Conservation (phyloP, 2,888 invertebrate species). For the Thereva nobilitata region DNA sequence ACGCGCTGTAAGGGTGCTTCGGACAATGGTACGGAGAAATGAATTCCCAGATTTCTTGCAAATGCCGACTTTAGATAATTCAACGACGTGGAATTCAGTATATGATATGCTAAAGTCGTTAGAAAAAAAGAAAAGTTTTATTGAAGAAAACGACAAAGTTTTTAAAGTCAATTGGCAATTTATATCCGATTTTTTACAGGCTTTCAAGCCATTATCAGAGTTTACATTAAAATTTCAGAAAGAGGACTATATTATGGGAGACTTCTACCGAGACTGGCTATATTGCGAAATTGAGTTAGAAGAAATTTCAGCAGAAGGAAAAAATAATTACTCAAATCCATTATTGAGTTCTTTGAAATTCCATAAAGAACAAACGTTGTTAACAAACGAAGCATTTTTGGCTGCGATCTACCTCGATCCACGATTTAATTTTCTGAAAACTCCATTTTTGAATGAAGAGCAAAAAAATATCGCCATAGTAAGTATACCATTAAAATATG, state of each 20-base stretch:
- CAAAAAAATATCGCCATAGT: no score
- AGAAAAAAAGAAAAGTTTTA: neutral
- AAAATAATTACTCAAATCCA: no score
- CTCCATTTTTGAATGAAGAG: neutral
- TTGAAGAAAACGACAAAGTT: neutral
- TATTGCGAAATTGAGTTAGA: constrained; percentile 11
- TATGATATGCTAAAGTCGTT: constrained; percentile 26
- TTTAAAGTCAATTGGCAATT: constrained; percentile 4
- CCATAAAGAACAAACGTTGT: constrained; percentile 2
- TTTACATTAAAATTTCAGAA: constrained; percentile 7
- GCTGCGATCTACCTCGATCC: constrained; percentile 19
- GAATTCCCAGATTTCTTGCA: neutral
- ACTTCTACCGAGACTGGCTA: no score
- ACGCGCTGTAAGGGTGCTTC: neutral
- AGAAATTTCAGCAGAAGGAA: constrained; percentile 3
- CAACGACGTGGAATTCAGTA: no score
- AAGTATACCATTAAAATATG: neutral
- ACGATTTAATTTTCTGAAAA: constrained; percentile 17
- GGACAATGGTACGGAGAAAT: neutral
- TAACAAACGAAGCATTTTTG: constrained; percentile 12
- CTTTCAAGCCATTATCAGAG: constrained; percentile 5
- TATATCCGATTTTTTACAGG: constrained; percentile 5
- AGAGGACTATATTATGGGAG: constrained; percentile 9
- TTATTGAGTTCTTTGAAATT: neutral
- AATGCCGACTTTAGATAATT: constrained; percentile 6